These are phyloP conservation scores for Acholoe squamosa DNA, from an alignment of 2,888 invertebrate genomes.

Conservation along the genomic window DNA sequence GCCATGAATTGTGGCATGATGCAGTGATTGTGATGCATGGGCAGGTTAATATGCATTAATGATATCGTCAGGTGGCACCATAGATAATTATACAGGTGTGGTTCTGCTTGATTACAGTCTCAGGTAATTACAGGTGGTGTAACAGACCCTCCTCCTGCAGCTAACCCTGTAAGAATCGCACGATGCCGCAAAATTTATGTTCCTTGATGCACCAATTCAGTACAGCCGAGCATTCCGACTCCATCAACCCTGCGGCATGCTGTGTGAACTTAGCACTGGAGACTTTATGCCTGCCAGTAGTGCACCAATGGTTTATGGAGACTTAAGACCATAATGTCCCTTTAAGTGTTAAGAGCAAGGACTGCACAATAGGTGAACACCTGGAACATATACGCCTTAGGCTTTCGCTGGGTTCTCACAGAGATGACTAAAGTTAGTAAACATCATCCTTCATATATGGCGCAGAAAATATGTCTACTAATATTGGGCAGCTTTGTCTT, in stretches of 20 bases:
- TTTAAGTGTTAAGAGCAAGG: no score
- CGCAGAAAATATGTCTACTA: no score
- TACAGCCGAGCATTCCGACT: background rate
- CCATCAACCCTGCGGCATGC: background rate
- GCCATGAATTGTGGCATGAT: background rate
- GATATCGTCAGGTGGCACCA: background rate
- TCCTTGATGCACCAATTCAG: background rate
- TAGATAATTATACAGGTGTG: conserved; percentile 1
- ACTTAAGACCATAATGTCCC: no score
- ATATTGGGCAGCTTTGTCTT: no score
- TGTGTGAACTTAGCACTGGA: background rate
- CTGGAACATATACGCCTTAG: no score
- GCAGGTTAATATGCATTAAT: background rate
- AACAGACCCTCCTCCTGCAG: background rate
- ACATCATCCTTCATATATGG: no score
- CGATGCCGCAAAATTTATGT: background rate
- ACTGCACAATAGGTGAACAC: no score
- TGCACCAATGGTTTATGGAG: no score
- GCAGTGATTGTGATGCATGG: background rate
- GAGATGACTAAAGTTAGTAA: no score
- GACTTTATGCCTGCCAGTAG: background rate
- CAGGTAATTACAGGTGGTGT: background rate
- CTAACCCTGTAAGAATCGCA: background rate
- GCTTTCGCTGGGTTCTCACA: no score
- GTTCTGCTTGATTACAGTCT: background rate